Conservation (phyloP, 2,797 vertebrate species). For the Peromyscus melanophrys region DNA sequence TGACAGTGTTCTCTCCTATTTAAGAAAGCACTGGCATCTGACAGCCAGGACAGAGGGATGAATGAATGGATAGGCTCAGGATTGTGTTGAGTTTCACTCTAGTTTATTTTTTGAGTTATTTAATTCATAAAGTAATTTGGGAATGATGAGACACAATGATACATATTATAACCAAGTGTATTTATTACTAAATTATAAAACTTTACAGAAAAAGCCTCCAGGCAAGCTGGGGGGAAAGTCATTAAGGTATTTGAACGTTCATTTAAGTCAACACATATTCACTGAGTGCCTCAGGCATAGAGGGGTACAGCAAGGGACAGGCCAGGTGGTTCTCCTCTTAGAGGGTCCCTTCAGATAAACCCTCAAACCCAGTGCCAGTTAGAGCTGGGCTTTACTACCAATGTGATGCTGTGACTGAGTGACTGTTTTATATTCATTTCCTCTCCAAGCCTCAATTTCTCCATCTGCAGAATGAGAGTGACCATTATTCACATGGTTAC, state of each 20-base stretch:
- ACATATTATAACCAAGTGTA: slow-evolving; percentile 27
- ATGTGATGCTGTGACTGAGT: too few species aligned
- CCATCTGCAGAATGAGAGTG: background rate
- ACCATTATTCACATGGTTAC: background rate
- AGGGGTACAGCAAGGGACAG: background rate
- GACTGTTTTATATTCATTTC: background rate
- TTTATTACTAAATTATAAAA: slow-evolving; percentile 71
- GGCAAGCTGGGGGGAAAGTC: slow-evolving; percentile 11
- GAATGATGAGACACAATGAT: slow-evolving; percentile 55
- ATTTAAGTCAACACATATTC: slow-evolving; percentile 12
- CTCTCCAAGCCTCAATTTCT: background rate
- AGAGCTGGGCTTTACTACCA: background rate
- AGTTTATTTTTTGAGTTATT: slow-evolving; percentile 68
- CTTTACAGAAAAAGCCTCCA: slow-evolving; percentile 39
- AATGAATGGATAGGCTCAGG: slow-evolving; percentile 38
- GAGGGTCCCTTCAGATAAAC: background rate
- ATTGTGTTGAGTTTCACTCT: slow-evolving; percentile 60
- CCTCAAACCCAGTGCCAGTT: background rate
- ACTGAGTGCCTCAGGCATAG: background rate
- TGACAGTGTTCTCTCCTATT: slow-evolving; percentile 5
- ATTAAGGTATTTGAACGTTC: background rate
- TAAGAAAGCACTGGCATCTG: slow-evolving; percentile 53
- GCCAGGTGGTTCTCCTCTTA: background rate
- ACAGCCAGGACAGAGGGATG: slow-evolving; percentile 25
- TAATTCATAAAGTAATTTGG: slow-evolving; percentile 73